Base-by-base conservation (phyloP, 2,888 invertebrate species). In the Hipparchia sbordonii region DNA sequence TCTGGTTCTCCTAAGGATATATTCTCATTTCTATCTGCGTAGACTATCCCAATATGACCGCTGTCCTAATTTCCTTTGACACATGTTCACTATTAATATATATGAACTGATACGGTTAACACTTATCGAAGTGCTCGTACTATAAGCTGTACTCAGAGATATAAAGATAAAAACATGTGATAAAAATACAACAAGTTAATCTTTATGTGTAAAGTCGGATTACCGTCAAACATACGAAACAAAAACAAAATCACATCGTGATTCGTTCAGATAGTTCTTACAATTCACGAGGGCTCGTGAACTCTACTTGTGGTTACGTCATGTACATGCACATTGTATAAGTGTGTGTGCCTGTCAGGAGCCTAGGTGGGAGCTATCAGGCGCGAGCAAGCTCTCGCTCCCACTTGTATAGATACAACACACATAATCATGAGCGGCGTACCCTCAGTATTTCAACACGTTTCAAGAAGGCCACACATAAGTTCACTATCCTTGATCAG, bases 121-220 rank as follows among this genome's bases (percentile, higher is more conserved):
- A 63, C 46, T 63, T 63, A 63, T 63, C 48, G 52, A 65, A 65
- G 65, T 65, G n/a, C 65, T 51, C 65, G 65, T 33, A 52, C 12
- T 52, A 33, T 33, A 52, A 65, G 65, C 52, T 65, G 65, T 33
- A 65, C 52, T 65, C 51, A 23, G 3, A 51, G 51, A 52, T 65
- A 52, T 65, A 10, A 33, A 65, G 65, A 65, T 65, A 65, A 65
- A 63, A 51, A 52, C 52, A 8, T 33, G 62, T 2, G 62, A 62
- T 62, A 48, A 62, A n/a, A 62, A 62, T 23, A 13, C 13, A 45
- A 63, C 48, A 5, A 51, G 46, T 10, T 12, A n/a, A 62, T 65
- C 51, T 52, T 63, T 63, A 51, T 51, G 10, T 12, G 48, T 13
- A 10, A 33, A 33, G 7, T 12, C 65, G 52, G 51, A 65, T 52